phyloP scores from a whole-genome alignment of 1,140 invertebrate species.

The Hestina assimilis region DNA sequence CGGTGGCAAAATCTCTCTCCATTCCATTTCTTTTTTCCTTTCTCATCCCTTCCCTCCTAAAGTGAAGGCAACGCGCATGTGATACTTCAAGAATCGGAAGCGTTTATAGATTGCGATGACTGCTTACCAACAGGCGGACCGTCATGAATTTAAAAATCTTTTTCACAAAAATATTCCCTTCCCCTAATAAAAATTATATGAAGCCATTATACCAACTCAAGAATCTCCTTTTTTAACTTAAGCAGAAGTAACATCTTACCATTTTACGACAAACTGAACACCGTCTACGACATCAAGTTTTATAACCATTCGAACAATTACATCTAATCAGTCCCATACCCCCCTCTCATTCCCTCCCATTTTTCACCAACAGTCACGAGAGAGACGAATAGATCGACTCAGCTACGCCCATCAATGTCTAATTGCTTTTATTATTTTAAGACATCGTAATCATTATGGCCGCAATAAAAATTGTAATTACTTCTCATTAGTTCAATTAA shows the following conservation, averaged over 20 bases:
- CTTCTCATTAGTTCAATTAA: constrained; percentile 78
- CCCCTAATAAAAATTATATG: too few species aligned
- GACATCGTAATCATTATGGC: constrained; percentile 77
- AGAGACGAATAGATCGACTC: constrained; percentile 49
- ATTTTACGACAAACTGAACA: constrained; percentile 73
- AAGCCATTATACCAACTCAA: too few species aligned
- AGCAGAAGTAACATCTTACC: constrained; percentile 56
- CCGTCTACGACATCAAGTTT: constrained; percentile 74
- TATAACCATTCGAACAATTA: constrained; percentile 77
- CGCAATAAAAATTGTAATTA: constrained; percentile 78
- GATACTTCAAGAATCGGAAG: too few species aligned
- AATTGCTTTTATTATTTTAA: constrained; percentile 79
- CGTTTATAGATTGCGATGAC: too few species aligned
- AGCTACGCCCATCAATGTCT: constrained; percentile 73
- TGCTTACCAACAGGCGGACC: too few species aligned
- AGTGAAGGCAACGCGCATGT: too few species aligned
- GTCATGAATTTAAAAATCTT: too few species aligned
- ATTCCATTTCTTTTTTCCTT: too few species aligned
- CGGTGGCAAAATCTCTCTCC: too few species aligned
- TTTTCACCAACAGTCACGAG: constrained; percentile 32
- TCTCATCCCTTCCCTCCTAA: too few species aligned
- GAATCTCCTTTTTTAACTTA: constrained; percentile 41
- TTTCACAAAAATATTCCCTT: too few species aligned
- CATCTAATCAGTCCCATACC: constrained; percentile 63
- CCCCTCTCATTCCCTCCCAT: constrained; percentile 37